phyloP scores from a whole-genome alignment of 2,113 vertebrate genomes.

The Oreochromis aureus region DNA sequence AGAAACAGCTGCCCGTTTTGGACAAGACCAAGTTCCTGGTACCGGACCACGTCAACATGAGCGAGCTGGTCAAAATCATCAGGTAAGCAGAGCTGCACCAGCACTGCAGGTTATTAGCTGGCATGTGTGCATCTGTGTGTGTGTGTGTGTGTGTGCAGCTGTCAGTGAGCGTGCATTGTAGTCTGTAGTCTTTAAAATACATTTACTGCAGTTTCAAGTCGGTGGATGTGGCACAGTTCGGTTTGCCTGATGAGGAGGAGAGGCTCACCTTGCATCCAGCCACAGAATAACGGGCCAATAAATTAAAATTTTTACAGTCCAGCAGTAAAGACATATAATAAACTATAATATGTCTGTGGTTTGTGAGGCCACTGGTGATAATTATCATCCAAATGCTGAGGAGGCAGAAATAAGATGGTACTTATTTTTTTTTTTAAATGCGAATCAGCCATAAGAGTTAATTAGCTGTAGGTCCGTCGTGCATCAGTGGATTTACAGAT shows the following conservation, averaged over 20 bases:
- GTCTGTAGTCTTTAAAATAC: background rate
- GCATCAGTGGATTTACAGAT: background rate
- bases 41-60: conserved; percentile 98
- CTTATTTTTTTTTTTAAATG: background rate
- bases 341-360: background rate
- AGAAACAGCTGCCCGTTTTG: conserved; percentile 94
- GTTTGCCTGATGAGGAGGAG: background rate
- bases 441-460: fast-evolving
- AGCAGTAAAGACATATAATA: background rate
- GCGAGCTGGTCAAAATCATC: conserved; percentile 98
- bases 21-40: conserved; percentile 99
- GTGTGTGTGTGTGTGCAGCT: background rate
- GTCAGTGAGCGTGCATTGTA: background rate
- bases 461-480: background rate
- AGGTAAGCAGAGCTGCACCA: conserved; percentile 56
- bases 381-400: background rate
- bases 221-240: fast-evolving
- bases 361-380: background rate
- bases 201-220: background rate
- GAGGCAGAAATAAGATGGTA: background rate
- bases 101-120: background rate
- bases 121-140: background rate
- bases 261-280: background rate
- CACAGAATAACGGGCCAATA: background rate
- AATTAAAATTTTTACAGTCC: background rate